Percentiles rank a stretch among this genome's conserved stretches.
Evolutionary conservation across 2,888 invertebrate species (phyloP).

Genomic region (Desoria tigrina): DNA sequence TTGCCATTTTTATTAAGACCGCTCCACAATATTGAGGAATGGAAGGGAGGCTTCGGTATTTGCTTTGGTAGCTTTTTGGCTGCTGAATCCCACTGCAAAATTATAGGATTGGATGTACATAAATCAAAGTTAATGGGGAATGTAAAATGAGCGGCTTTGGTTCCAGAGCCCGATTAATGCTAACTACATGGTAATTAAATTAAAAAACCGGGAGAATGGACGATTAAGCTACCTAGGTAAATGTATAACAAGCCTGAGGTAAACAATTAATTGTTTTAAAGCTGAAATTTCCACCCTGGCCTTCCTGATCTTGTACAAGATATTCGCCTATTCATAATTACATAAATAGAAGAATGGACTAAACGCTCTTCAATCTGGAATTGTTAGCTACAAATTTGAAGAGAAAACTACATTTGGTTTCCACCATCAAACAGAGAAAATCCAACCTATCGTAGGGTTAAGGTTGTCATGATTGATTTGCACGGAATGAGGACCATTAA

Average conservation of each 20-base stretch:
- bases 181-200: slow-evolving; percentile 17
- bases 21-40: neutral
- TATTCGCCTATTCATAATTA: no score
- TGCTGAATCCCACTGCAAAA: neutral
- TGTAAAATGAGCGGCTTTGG: slow-evolving; percentile 13
- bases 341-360: no score
- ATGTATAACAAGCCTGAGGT: no score
- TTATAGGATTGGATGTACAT: slow-evolving; percentile 15
- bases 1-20: slow-evolving; percentile 10
- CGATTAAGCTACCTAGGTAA: no score
- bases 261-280: no score
- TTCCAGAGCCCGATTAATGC: slow-evolving; percentile 5
- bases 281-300: no score
- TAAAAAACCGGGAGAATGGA: neutral
- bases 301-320: no score
- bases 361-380: no score
- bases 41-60: neutral
- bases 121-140: slow-evolving; percentile 17
- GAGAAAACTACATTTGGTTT: no score
- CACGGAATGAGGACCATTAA: neutral
- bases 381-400: no score
- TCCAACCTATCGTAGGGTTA: no score
- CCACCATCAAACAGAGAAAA: no score
- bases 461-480: neutral
- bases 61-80: neutral